These are phyloP conservation scores for Noctua fimbriata DNA, from an alignment of 2,888 invertebrate genomes.

Conservation along the genomic window DNA sequence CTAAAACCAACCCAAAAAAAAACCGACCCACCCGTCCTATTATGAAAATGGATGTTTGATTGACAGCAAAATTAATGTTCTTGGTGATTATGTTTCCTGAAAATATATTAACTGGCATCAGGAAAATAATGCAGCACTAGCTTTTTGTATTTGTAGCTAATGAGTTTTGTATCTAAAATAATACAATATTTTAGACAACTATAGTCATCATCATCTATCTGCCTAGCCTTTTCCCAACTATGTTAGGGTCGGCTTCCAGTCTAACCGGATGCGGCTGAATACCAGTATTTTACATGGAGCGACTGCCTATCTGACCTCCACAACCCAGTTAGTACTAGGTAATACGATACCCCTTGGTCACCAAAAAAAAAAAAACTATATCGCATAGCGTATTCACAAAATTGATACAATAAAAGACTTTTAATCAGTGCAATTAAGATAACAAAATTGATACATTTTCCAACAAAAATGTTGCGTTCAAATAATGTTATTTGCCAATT, in stretches of 20 bases:
- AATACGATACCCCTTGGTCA: neutral
- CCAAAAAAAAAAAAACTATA: neutral
- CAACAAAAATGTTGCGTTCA: neutral
- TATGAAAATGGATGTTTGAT: neutral
- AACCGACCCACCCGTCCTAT: too few species aligned
- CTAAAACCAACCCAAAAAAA: too few species aligned
- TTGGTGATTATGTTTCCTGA: neutral
- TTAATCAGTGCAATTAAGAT: neutral
- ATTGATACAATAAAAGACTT: neutral
- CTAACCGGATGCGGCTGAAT: too few species aligned
- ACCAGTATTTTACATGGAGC: too few species aligned
- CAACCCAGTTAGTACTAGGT: too few species aligned
- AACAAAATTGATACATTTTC: neutral
- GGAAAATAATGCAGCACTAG: neutral
- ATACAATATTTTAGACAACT: neutral
- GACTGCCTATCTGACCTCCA: too few species aligned
- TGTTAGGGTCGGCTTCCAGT: too few species aligned
- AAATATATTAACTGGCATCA: neutral
- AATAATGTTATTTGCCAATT: slow-evolving; percentile 13
- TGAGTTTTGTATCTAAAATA: neutral
- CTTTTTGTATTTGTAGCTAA: neutral
- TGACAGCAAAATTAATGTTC: neutral
- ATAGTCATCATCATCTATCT: neutral
- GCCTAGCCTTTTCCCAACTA: too few species aligned
- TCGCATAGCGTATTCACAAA: neutral